Evolutionary conservation across 2,888 invertebrate species (phyloP).

Genomic region (Erebia palarica): DNA sequence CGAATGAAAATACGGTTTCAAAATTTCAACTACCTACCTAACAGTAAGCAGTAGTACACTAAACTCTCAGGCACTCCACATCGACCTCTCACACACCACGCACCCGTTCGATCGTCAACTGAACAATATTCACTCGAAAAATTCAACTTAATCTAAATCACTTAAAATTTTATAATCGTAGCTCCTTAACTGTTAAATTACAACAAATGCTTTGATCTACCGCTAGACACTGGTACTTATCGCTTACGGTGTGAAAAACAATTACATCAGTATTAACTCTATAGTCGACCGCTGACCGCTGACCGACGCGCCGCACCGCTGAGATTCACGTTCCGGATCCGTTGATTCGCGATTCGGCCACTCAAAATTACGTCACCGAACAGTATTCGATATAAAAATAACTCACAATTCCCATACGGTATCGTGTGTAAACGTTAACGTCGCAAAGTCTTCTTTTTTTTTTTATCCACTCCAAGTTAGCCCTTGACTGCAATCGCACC

Average conservation of each 20-base stretch:
- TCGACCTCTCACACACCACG: constrained; percentile 78
- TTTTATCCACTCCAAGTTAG: too few species aligned
- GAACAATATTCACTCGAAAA: constrained; percentile 79
- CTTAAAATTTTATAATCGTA: constrained; percentile 81
- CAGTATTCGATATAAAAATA: constrained; percentile 73
- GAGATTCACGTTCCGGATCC: constrained; percentile 39
- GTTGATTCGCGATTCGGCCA: constrained; percentile 20
- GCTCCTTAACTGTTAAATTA: constrained; percentile 80
- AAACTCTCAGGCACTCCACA: constrained; percentile 80
- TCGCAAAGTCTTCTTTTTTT: constrained; percentile 75
- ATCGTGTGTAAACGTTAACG: constrained; percentile 65
- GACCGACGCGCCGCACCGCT: constrained; percentile 46
- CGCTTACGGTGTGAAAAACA: constrained; percentile 78
- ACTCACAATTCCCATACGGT: constrained; percentile 65
- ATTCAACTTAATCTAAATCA: constrained; percentile 79
- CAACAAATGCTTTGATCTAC: constrained; percentile 79
- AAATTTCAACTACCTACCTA: constrained; percentile 83
- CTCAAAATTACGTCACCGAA: constrained; percentile 44
- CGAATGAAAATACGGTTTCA: constrained; percentile 79
- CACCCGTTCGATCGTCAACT: constrained; percentile 78
- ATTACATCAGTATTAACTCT: constrained; percentile 64
- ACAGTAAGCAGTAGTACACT: constrained; percentile 82
- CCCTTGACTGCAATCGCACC: too few species aligned
- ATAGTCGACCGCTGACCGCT: constrained; percentile 61
- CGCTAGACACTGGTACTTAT: constrained; percentile 76